phyloP scores from a whole-genome alignment of 2,797 vertebrate genomes.

The Gadopsis bispinosus region DNA sequence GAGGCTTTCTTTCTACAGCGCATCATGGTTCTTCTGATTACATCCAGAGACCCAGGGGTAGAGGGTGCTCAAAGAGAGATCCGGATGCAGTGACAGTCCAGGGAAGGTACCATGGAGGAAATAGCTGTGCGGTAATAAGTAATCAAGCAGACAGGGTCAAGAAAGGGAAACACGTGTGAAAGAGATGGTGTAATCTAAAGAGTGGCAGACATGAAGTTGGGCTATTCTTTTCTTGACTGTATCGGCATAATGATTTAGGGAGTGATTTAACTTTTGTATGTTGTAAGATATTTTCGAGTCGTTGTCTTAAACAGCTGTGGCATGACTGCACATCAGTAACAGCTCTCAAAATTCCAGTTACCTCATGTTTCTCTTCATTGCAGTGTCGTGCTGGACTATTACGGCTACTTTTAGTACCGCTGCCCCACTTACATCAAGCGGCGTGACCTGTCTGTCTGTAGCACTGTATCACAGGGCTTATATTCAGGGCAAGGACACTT shows the following conservation, averaged over 20 bases:
- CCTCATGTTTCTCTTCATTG: conserved; percentile 8
- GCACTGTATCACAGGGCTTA: conserved; percentile 39
- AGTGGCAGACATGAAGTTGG: conserved; percentile 22
- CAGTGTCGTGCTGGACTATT: conserved; percentile 12
- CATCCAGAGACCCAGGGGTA: conserved; percentile 34
- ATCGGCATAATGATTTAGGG: background rate
- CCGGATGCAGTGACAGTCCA: conserved; percentile 49
- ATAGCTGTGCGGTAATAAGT: conserved; percentile 38
- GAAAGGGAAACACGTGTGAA: background rate
- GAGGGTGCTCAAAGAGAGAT: conserved; percentile 40
- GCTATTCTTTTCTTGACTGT: background rate
- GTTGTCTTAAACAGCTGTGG: conserved; percentile 35
- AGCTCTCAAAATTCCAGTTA: conserved; percentile 6
- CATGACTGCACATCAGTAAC: conserved; percentile 17
- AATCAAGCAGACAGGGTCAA: conserved; percentile 48
- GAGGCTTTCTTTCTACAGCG: conserved; percentile 52
- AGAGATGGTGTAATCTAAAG: conserved; percentile 5
- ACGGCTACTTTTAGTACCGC: conserved; percentile 40
- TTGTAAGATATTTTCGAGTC: conserved; percentile 35
- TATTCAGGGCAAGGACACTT: conserved; percentile 59
- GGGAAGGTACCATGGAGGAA: conserved; percentile 42
- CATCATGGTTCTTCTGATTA: conserved; percentile 70
- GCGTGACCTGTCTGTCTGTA: conserved; percentile 63
- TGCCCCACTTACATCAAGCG: conserved; percentile 66
- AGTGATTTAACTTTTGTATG: conserved; percentile 1